phyloP scores from a whole-genome alignment of 2,888 invertebrate genomes.

The Synanthedon formicaeformis region DNA sequence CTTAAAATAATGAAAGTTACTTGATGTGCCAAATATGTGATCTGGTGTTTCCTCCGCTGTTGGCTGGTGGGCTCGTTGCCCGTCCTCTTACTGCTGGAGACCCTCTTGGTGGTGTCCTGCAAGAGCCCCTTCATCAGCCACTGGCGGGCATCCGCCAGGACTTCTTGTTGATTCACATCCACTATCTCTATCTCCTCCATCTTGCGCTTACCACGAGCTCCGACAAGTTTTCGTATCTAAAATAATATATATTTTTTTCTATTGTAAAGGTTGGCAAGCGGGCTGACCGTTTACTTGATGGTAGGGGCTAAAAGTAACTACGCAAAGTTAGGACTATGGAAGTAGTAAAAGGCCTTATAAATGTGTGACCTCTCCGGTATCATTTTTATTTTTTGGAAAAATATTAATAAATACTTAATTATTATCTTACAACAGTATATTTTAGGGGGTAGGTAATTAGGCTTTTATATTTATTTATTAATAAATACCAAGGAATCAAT shows the following conservation, averaged over 20 bases:
- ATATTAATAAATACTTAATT: too few relatives aligned
- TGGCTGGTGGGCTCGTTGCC: slow-evolving; percentile 74
- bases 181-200: slow-evolving; percentile 80
- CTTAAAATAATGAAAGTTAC: slow-evolving; percentile 34
- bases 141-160: slow-evolving; percentile 82
- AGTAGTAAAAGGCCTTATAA: too few relatives aligned
- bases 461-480: too few relatives aligned
- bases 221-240: slow-evolving; percentile 77
- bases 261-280: too few relatives aligned
- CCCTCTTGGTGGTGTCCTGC: slow-evolving; percentile 73
- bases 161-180: slow-evolving; percentile 85
- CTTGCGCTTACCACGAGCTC: slow-evolving; percentile 73
- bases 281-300: too few relatives aligned
- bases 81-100: slow-evolving; percentile 65
- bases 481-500: too few relatives aligned
- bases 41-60: slow-evolving; percentile 92
- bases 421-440: too few relatives aligned
- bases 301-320: too few relatives aligned
- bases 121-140: slow-evolving; percentile 86
- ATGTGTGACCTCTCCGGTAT: too few relatives aligned
- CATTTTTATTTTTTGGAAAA: too few relatives aligned
- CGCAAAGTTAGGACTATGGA: too few relatives aligned
- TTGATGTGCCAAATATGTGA: slow-evolving; percentile 92
- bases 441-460: too few relatives aligned
- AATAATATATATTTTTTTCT: background rate